Base-by-base conservation (phyloP, 2,797 vertebrate species). In the Decapterus maruadsi region DNA sequence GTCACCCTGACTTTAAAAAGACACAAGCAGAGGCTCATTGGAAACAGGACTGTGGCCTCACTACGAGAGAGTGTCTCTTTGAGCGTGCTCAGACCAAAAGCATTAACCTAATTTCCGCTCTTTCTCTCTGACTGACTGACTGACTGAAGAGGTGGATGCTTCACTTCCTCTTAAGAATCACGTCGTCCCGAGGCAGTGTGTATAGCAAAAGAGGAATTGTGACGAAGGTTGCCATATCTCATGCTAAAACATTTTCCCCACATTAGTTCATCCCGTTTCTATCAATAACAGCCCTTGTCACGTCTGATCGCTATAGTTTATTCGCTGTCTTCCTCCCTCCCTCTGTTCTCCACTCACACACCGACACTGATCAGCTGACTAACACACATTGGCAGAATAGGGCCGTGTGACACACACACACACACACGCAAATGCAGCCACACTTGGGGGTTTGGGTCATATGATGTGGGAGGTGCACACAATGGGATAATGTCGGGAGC, bases 351-450 rank as follows among this genome's bases (percentile, higher is more conserved):
- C 36, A 58, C 76, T 48, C 16, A 1, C 81, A 62, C 57, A 13
- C 72, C 59, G 66, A 84, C 82, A 59, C 72, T 26, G 70, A 78
- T 90, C 91, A 91, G 90, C 90, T 94, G 94, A 94, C 89, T 83
- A 82, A 91, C 85, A 46, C 72, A 88, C 36, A 0, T 68, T 80
- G 87, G 87, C 87, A 90, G 88, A 94, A 86, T 72, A 85, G 73
- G 88, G 81, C 75, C 93, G 91, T 94, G 92, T 93, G 93, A 93
- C 83, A 65, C 77, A 66, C 40, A 58, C 50, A 60, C 50, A 58
- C n/a, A 45, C 45, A 72, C 31, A 77, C 20, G 54, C 34, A 59
- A 76, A 77, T 58, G 66, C 68, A 75, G 53, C 20, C 63, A 20
- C 71, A 87, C 81, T 80, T 48, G 72, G 82, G 86, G 89, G 81